A percentile compares a stretch with the other conserved stretches of the same genome.
Conservation (phyloP, 2,113 vertebrate genomes). For the Alosa alosa region DNA sequence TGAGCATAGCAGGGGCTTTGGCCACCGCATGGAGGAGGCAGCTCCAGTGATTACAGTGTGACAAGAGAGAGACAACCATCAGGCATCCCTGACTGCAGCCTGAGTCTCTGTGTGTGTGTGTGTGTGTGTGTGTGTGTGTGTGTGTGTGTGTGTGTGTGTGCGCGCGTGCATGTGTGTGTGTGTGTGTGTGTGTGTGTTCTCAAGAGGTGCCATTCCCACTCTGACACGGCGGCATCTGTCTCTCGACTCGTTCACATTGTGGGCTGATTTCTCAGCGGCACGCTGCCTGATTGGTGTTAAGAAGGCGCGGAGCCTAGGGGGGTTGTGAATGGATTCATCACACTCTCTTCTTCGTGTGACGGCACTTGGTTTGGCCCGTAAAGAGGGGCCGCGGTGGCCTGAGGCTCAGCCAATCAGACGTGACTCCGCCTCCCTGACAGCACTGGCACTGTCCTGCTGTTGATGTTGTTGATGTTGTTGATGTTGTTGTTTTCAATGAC, state of each 20-base stretch:
- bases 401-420: too few species aligned
- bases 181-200: background rate
- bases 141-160: background rate
- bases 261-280: background rate
- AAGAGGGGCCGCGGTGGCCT: background rate
- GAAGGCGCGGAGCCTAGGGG: too few species aligned
- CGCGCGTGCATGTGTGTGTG: background rate
- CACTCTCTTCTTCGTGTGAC: background rate
- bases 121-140: slow-evolving; percentile 11
- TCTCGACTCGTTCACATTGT: background rate
- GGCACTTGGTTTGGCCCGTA: background rate
- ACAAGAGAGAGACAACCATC: background rate
- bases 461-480: too few species aligned
- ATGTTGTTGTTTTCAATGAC: too few species aligned
- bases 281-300: slow-evolving; percentile 7
- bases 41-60: background rate
- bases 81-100: background rate
- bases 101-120: background rate
- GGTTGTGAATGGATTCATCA: background rate
- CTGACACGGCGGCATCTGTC: background rate
- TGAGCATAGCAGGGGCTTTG: background rate
- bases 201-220: background rate
- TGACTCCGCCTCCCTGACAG: background rate
- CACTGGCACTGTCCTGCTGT: too few species aligned
- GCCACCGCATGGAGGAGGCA: too few species aligned